A percentile compares a stretch with the other conserved stretches of the same genome.
phyloP scores from a whole-genome alignment of 2,797 vertebrate species.

The Fringilla coelebs region DNA sequence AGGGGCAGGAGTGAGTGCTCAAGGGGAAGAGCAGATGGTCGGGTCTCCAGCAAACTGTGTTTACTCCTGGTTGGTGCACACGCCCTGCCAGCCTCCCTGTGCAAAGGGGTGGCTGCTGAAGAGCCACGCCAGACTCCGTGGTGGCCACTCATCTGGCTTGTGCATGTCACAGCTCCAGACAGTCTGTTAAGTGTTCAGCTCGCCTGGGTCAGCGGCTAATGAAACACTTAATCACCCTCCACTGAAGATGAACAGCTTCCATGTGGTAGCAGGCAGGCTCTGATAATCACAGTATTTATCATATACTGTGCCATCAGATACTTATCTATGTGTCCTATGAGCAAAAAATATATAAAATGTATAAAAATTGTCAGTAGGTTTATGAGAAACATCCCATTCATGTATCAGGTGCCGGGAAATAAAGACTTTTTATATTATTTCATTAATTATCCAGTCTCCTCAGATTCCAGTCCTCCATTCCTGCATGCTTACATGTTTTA shows the following conservation, averaged over 20 bases:
- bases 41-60: not conserved
- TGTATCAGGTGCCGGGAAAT: not conserved
- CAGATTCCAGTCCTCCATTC: not conserved
- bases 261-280: slow-evolving; percentile 36
- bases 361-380: not conserved
- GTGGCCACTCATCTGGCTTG: not conserved
- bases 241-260: slow-evolving; percentile 55
- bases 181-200: slow-evolving; percentile 10
- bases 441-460: not conserved
- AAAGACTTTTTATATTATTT: not conserved
- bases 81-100: not conserved
- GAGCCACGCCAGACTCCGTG: not conserved
- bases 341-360: not conserved
- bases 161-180: slow-evolving; percentile 22
- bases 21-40: slow-evolving; percentile 10
- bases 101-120: not conserved
- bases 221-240: slow-evolving; percentile 62
- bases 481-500: not conserved
- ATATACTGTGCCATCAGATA: not conserved
- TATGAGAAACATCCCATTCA: not conserved
- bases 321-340: not conserved
- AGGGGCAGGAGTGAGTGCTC: not conserved
- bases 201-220: slow-evolving; percentile 38
- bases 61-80: not conserved
- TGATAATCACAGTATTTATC: slow-evolving; percentile 34